Evolutionary conservation across 1,140 invertebrate genomes (phyloP).

Genomic region (Drosophila lowei): DNA sequence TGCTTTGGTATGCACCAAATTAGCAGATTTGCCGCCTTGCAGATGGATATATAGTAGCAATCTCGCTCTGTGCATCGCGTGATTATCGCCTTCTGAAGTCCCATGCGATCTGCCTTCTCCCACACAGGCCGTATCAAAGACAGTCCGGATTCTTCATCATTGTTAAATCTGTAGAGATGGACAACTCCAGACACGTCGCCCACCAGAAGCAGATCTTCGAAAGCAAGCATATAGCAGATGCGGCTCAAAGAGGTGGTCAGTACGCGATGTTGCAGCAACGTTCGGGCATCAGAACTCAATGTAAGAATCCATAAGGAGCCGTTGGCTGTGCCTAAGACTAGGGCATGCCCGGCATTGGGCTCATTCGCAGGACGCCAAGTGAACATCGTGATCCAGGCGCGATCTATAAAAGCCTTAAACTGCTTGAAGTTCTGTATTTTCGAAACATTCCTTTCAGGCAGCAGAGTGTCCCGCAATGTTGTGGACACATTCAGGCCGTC

Average conservation of each 20-base stretch:
- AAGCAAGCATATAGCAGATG: conserved; percentile 43
- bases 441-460: conserved; percentile 11
- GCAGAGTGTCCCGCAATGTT: conserved; percentile 34
- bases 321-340: conserved; percentile 60
- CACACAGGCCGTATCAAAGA: conserved; percentile 46
- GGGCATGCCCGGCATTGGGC: neutral
- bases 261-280: conserved; percentile 17
- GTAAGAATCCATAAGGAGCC: conserved; percentile 57
- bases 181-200: conserved; percentile 44
- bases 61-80: conserved; percentile 11
- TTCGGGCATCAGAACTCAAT: conserved; percentile 11
- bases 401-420: conserved; percentile 49
- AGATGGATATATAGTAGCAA: conserved; percentile 56
- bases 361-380: conserved; percentile 33
- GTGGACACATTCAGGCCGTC: conserved; percentile 32
- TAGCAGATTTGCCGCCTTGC: conserved; percentile 62
- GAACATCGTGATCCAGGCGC: conserved; percentile 66
- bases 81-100: conserved; percentile 47
- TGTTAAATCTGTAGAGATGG: conserved; percentile 33
- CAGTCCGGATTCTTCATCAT: neutral
- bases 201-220: conserved; percentile 55
- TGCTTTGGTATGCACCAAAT: conserved; percentile 39
- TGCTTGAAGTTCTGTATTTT: conserved; percentile 39
- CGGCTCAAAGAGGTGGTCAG: conserved; percentile 46
- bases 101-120: conserved; percentile 59